Base-by-base conservation (phyloP, 2,888 invertebrate genomes). In the Lamellibrachia satsuma region DNA sequence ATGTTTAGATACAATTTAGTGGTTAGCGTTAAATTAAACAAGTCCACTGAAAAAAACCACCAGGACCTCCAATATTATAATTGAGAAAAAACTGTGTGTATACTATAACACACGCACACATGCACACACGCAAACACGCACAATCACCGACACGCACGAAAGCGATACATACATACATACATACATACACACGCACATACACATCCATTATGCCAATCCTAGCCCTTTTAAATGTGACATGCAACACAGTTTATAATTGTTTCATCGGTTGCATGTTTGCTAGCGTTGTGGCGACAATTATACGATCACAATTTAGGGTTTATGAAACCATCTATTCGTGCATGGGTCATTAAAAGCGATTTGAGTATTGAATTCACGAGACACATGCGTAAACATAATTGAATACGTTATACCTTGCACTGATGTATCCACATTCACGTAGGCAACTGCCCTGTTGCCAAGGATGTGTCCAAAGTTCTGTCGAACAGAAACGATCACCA, bases 381-480 rank as follows among this genome's bases (percentile, higher is more conserved):
- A 3, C 6, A 15, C 15, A 75, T 22, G 22, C 22, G 75, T 22
- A 75, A 22, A 75, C 75, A 57, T 11, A 57, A 57, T 15, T 15
- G 15, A 75, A 75, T 6, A 22, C 75, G 75, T 75, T 92, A 95
- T 95, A 92, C 96, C 96, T 95, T 94, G 94, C 7, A 96, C 95
- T 9, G 96, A 95, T 6, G 95, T 95, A 93, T 96, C 96, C 11
- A 96, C 94, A 92, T 96, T 96, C 7, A 96, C 92, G 92, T 96
- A 96, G 0, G 95, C 95, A 27, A 96, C 95, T 39, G 95, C 94
- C 57, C 96, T 92, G 90, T 93, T 93, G 55, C 91, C 91, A 75
- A 94, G 93, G 9, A 93, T 90, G 57, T 92, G 90, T 4, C 92
- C 92, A 75, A 92, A 94, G 90, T 94, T 92, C 94, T 94, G 93